These are phyloP conservation scores for Laupala kohalensis DNA, from an alignment of 1,140 invertebrate species.

Conservation along the genomic window DNA sequence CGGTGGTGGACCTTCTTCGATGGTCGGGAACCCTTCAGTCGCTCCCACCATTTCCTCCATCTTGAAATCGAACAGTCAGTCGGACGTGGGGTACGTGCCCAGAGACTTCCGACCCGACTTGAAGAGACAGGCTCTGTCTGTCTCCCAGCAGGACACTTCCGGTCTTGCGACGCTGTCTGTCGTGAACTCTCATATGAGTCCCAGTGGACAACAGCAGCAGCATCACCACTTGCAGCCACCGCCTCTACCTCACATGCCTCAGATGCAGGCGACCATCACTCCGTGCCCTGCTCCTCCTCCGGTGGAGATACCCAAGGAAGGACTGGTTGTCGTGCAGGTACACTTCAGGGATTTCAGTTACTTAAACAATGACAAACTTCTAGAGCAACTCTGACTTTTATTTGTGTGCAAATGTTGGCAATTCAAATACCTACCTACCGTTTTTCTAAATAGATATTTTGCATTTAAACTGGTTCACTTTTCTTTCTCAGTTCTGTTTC, in stretches of 20 bases:
- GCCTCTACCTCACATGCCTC: constrained; percentile 19
- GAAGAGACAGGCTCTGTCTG: neutral
- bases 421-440: too few relatives aligned
- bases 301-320: constrained; percentile 22
- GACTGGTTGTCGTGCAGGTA: constrained; percentile 25
- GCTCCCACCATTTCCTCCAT: constrained; percentile 52
- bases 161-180: constrained; percentile 52
- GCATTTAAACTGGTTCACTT: too few relatives aligned
- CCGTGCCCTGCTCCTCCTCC: constrained; percentile 25
- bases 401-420: too few relatives aligned
- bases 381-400: too few relatives aligned
- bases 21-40: constrained; percentile 22
- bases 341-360: too few relatives aligned
- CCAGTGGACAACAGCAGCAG: neutral
- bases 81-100: constrained; percentile 17
- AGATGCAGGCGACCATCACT: constrained; percentile 15
- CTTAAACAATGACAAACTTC: too few relatives aligned
- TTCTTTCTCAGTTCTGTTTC: too few relatives aligned
- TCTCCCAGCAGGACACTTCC: neutral
- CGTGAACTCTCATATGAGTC: constrained; percentile 34
- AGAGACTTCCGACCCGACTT: constrained; percentile 30
- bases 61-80: constrained; percentile 35
- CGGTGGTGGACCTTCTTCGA: constrained; percentile 23
- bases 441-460: too few relatives aligned
- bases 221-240: constrained; percentile 2